Conservation (phyloP, 2,113 vertebrate genomes). For the Sapayoa aenigma region DNA sequence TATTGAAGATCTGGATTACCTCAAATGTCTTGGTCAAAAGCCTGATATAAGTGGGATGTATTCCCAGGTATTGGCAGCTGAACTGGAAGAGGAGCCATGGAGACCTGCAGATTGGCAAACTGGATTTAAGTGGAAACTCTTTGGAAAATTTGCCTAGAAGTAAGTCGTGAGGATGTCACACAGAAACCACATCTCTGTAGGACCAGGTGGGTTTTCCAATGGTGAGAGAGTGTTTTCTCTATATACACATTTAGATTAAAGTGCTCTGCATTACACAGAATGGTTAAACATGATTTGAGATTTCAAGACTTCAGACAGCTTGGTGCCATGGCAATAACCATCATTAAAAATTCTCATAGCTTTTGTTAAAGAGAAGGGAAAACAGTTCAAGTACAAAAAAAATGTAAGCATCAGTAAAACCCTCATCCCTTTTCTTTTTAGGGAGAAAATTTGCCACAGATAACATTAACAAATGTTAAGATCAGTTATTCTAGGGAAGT, state of each 20-base stretch:
- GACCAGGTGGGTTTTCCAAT: background rate
- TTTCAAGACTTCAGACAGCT: background rate
- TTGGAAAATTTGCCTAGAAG: background rate
- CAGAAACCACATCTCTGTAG: background rate
- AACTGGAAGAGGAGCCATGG: background rate
- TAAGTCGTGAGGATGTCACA: background rate
- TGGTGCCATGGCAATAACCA: background rate
- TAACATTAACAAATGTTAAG: background rate
- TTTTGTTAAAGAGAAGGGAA: background rate
- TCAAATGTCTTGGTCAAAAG: background rate
- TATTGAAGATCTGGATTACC: background rate
- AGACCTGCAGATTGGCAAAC: background rate
- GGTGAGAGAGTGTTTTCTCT: background rate
- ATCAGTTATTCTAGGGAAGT: background rate
- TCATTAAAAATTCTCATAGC: background rate
- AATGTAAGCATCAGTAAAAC: background rate
- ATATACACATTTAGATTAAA: background rate
- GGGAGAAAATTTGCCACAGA: background rate
- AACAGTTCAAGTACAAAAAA: background rate
- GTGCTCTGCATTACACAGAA: background rate
- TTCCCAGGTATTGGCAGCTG: background rate
- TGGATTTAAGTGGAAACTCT: background rate
- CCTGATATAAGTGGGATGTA: background rate
- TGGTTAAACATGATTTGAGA: background rate
- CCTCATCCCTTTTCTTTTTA: background rate